Conservation (phyloP, 2,113 vertebrate genomes). For the Bubo scandiacus region DNA sequence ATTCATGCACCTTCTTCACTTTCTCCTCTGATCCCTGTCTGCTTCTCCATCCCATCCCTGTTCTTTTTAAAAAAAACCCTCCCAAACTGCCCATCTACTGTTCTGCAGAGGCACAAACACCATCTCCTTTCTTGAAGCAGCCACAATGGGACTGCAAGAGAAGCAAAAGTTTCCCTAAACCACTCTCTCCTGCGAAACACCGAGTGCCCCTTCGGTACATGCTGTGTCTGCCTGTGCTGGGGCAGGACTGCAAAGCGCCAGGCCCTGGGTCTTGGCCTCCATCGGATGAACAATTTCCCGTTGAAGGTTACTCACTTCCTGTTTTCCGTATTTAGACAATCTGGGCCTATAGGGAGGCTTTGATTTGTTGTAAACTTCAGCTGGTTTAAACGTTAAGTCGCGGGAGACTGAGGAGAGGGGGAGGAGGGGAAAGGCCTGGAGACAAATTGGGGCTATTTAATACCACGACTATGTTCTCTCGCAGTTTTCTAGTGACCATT, state of each 20-base stretch:
- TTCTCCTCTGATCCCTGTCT: not conserved
- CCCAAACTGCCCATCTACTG: not conserved
- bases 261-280: conserved; percentile 69
- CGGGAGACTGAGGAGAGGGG: not conserved
- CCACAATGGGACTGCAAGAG: fast-evolving
- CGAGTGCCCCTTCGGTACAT: fast-evolving
- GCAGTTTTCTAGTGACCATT: not conserved
- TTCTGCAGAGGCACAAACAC: not conserved
- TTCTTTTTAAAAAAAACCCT: not conserved
- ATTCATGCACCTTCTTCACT: not conserved
- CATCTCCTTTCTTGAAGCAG: not conserved
- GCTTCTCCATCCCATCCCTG: not conserved
- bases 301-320: conserved; percentile 85
- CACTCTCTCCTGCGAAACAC: not conserved
- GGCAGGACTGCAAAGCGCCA: not conserved
- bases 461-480: not conserved
- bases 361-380: conserved; percentile 73
- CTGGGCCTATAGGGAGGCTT: conserved; percentile 67
- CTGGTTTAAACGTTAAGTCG: conserved; percentile 69
- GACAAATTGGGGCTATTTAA: conserved; percentile 27
- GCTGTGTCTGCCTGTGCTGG: conserved; percentile 8
- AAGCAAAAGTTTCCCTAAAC: not conserved
- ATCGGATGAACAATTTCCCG: conserved; percentile 87
- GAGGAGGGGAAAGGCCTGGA: conserved; percentile 32
- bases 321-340: conserved; percentile 79